Percentiles rank a stretch among this genome's conserved stretches.
phyloP scores from a whole-genome alignment of 2,797 vertebrate genomes.

The Pitangus sulphuratus region DNA sequence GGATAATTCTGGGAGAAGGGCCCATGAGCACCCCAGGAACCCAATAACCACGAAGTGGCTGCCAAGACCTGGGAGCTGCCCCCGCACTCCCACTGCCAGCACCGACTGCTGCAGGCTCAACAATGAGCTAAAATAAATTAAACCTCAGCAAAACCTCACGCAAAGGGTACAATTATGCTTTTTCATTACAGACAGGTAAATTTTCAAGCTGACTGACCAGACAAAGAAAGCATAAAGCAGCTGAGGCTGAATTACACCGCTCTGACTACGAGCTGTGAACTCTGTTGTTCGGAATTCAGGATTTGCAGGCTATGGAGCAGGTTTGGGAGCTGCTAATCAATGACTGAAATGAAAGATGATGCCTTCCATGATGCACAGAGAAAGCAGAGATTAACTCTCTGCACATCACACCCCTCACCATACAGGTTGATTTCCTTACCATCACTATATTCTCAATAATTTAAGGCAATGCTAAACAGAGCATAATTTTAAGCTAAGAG shows the following conservation, averaged over 20 bases:
- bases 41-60: rapidly evolving
- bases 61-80: not conserved
- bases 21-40: not conserved
- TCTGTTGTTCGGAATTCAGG: not conserved
- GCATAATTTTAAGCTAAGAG: not conserved
- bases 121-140: not conserved
- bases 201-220: not conserved
- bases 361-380: not conserved
- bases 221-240: not conserved
- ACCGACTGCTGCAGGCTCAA: not conserved
- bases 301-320: not conserved
- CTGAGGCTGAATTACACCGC: not conserved
- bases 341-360: not conserved
- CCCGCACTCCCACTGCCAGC: not conserved
- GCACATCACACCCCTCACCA: not conserved
- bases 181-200: slow-evolving; percentile 13
- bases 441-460: not conserved
- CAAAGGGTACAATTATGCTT: not conserved
- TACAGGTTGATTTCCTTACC: not conserved
- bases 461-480: not conserved
- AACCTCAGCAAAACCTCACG: not conserved
- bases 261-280: not conserved
- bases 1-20: not conserved
- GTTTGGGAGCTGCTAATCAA: slow-evolving; percentile 14
- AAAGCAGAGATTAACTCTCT: not conserved